phyloP scores from a whole-genome alignment of 2,888 invertebrate species.

The Priapulus caudatus region DNA sequence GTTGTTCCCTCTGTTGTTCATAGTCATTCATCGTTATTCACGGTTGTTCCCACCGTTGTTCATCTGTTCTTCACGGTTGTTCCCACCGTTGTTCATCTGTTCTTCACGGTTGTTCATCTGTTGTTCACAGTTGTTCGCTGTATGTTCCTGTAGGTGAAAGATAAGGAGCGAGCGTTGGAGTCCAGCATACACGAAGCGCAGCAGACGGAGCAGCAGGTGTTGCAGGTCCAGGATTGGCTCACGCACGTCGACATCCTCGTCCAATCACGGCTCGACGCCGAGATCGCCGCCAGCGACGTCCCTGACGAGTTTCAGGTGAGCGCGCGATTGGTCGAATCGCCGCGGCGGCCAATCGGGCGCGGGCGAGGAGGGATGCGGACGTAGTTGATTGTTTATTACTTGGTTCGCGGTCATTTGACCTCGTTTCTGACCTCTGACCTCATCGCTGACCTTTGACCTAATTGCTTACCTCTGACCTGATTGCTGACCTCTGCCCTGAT shows the following conservation, averaged over 20 bases:
- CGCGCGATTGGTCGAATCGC: not conserved
- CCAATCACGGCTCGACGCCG: constrained; percentile 58
- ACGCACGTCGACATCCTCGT: constrained; percentile 54
- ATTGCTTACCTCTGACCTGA: no score
- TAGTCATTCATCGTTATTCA: no score
- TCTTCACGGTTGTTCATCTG: no score
- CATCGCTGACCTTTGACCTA: no score
- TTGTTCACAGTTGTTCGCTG: not conserved
- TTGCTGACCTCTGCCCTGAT: no score
- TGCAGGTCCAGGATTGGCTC: constrained; percentile 59
- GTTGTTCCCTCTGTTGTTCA: no score
- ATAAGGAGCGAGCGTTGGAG: constrained; percentile 50
- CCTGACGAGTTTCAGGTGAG: constrained; percentile 52
- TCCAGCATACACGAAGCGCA: constrained; percentile 61
- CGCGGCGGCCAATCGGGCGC: not conserved
- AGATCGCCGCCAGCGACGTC: constrained; percentile 63
- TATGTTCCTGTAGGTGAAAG: not conserved
- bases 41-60: no score
- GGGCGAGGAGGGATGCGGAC: not conserved
- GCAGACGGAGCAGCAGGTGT: constrained; percentile 58
- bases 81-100: no score
- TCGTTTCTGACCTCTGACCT: no score
- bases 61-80: no score
- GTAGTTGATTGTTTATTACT: no score
- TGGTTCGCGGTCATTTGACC: no score